These are phyloP conservation scores for Andrena flavipes DNA, from an alignment of 2,888 invertebrate genomes.

Conservation along the genomic window DNA sequence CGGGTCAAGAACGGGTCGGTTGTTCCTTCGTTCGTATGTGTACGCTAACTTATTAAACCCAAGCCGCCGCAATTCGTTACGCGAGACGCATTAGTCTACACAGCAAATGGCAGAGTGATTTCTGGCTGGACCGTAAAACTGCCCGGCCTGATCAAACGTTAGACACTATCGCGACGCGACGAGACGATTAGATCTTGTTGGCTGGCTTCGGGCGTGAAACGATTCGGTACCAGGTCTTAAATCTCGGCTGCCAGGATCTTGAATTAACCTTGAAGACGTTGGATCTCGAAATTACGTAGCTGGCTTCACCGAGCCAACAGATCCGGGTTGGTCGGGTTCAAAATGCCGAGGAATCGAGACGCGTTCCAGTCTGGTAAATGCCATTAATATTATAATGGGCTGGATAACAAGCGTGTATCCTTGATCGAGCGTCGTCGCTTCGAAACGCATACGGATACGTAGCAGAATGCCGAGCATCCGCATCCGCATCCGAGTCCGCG, in stretches of 20 bases:
- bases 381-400: constrained; percentile 68
- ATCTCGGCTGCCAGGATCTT: too few species aligned
- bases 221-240: too few species aligned
- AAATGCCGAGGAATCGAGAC: constrained; percentile 28
- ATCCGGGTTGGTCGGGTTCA: constrained; percentile 2
- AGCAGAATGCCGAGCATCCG: too few species aligned
- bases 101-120: background rate
- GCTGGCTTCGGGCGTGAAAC: too few species aligned
- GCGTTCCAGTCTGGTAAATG: constrained; percentile 73
- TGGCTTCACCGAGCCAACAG: background rate
- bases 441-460: too few species aligned
- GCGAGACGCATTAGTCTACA: constrained; percentile 28
- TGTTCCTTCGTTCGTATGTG: constrained; percentile 61
- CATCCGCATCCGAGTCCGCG: too few species aligned
- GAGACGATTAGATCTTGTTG: too few species aligned
- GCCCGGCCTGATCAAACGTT: too few species aligned
- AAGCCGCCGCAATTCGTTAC: constrained; percentile 27
- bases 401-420: background rate
- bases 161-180: too few species aligned
- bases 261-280: too few species aligned
- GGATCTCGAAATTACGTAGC: too few species aligned
- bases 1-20: constrained; percentile 77
- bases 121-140: background rate
- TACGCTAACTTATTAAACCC: constrained; percentile 31
- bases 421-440: constrained; percentile 7